Percentiles rank a stretch among this genome's conserved stretches.
Conservation (phyloP, 2,888 invertebrate genomes). For the Drosophila mimetica region DNA sequence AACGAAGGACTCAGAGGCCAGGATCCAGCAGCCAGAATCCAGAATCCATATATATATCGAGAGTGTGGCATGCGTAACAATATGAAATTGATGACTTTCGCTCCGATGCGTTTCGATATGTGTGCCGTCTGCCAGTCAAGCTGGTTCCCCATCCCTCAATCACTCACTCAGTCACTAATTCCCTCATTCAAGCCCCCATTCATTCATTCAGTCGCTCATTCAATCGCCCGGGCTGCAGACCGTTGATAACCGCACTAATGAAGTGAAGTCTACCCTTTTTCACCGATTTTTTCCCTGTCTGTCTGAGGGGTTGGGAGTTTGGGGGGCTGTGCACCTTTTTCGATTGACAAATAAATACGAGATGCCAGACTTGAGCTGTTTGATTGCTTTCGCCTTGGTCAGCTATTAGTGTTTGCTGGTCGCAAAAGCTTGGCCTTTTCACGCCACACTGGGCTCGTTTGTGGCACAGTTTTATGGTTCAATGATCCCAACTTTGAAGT, state of each 20-base stretch:
- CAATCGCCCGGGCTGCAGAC: constrained; percentile 63
- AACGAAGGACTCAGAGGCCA: neutral
- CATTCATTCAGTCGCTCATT: constrained; percentile 41
- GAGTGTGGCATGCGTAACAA: constrained; percentile 76
- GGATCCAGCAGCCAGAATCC: constrained; percentile 3
- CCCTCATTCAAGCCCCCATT: constrained; percentile 37
- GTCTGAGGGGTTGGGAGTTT: constrained; percentile 1
- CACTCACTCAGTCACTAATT: constrained; percentile 39
- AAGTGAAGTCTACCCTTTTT: constrained; percentile 71
- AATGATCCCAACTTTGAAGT: constrained; percentile 59
- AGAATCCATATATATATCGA: constrained; percentile 10
- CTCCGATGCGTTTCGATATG: constrained; percentile 73
- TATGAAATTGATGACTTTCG: constrained; percentile 81
- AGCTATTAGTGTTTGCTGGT: constrained; percentile 71
- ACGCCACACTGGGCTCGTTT: constrained; percentile 73
- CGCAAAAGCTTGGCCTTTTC: constrained; percentile 75
- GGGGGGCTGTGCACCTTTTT: constrained; percentile 69
- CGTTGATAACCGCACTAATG: constrained; percentile 78
- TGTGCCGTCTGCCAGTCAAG: constrained; percentile 53
- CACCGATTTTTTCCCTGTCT: constrained; percentile 2
- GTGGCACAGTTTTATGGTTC: constrained; percentile 76
- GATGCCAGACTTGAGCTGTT: constrained; percentile 43
- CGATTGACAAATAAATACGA: constrained; percentile 74
- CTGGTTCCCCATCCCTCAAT: neutral
- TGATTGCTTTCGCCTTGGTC: constrained; percentile 67